Conservation (phyloP, 2,888 invertebrate species). For the Macrosoma leucophasiata region DNA sequence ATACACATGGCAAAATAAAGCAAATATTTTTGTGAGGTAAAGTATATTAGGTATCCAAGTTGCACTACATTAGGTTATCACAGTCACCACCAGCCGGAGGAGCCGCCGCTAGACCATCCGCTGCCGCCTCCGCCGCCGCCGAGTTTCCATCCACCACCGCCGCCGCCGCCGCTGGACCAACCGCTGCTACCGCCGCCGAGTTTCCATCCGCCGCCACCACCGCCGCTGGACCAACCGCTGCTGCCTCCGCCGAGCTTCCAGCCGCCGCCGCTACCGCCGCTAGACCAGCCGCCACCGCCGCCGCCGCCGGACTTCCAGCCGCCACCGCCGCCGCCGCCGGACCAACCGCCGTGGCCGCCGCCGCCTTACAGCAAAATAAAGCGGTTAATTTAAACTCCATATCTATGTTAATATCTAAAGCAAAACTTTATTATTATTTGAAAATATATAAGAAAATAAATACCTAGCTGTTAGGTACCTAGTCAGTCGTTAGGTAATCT, state of each 20-base stretch:
- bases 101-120: constrained; percentile 30
- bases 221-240: constrained; percentile 28
- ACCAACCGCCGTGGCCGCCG: constrained; percentile 24
- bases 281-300: constrained; percentile 27
- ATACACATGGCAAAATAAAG: no score
- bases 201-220: constrained; percentile 24
- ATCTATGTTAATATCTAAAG: no score
- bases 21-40: no score
- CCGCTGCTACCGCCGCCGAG: no score
- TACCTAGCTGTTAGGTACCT: constrained; percentile 6
- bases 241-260: constrained; percentile 39
- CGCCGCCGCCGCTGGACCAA: constrained; percentile 25
- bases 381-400: no score
- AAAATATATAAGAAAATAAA: neutral
- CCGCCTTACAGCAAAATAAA: no score
- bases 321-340: constrained; percentile 23
- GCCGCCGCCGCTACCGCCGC: constrained; percentile 40
- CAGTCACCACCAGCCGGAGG: constrained; percentile 63
- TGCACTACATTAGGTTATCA: no score
- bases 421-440: constrained; percentile 6
- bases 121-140: constrained; percentile 32
- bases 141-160: constrained; percentile 26
- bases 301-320: constrained; percentile 24
- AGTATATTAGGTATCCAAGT: no score
- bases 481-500: constrained; percentile 4